A percentile compares a stretch with the other conserved stretches of the same genome.
These are phyloP conservation scores for Globia sparganii DNA, from an alignment of 2,888 invertebrate species.

Conservation along the genomic window DNA sequence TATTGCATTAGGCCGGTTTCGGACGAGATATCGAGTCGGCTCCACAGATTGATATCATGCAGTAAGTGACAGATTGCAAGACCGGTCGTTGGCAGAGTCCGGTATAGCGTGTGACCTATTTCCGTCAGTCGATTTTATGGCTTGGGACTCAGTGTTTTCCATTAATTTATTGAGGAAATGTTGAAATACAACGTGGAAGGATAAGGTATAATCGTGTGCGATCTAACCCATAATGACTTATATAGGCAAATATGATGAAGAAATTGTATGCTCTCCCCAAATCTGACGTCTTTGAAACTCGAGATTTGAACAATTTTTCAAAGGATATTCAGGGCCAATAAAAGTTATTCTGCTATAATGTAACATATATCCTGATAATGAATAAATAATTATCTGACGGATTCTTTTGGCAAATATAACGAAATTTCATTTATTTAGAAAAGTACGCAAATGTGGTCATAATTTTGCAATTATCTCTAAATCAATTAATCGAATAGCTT, in stretches of 20 bases:
- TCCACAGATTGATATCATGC: conserved; percentile 58
- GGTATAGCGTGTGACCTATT: conserved; percentile 38
- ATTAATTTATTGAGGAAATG: conserved; percentile 41
- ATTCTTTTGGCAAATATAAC: too few species aligned
- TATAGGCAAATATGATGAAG: background rate
- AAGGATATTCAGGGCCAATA: background rate
- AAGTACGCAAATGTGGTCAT: too few species aligned
- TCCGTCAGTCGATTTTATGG: conserved; percentile 38
- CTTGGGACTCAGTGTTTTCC: conserved; percentile 22
- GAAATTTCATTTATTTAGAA: too few species aligned
- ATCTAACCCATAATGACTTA: background rate
- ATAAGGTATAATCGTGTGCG: background rate
- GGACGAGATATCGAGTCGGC: conserved; percentile 33
- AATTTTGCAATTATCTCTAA: too few species aligned
- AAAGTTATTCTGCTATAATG: background rate
- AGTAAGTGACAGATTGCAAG: conserved; percentile 50
- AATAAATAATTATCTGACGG: too few species aligned
- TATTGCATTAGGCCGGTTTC: conserved; percentile 39
- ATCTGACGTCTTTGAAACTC: background rate
- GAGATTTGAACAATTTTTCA: background rate
- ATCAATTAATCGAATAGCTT: background rate
- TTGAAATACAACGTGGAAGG: conserved; percentile 3
- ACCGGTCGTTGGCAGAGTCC: conserved; percentile 16
- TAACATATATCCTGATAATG: too few species aligned
- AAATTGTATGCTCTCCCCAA: background rate